A percentile compares a stretch with the other conserved stretches of the same genome.
These are phyloP conservation scores for Phrynocephalus guinanensis DNA, from an alignment of 2,797 vertebrate genomes.

Conservation along the genomic window DNA sequence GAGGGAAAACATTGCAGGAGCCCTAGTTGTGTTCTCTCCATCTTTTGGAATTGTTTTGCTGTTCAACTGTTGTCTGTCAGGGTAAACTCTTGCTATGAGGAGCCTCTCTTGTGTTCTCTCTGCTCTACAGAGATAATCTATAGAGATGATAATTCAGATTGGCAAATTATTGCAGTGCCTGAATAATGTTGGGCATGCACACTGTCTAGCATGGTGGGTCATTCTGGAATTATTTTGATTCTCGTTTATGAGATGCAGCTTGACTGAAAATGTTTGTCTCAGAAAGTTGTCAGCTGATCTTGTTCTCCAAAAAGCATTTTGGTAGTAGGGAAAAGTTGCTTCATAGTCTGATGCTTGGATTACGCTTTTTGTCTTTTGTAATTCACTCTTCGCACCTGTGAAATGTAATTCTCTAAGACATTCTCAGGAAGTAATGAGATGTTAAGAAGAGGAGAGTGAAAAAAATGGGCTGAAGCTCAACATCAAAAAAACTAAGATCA, in stretches of 20 bases:
- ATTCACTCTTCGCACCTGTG: neutral
- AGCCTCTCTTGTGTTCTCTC: neutral
- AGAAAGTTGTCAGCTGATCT: neutral
- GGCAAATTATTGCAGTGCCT: neutral
- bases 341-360: neutral
- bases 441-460: neutral
- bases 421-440: conserved; percentile 1
- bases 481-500: too few relatives aligned
- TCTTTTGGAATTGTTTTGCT: conserved; percentile 53
- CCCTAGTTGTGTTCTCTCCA: conserved; percentile 35
- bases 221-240: conserved; percentile 22
- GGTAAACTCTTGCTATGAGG: neutral
- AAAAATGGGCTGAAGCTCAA: too few relatives aligned
- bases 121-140: neutral
- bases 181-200: neutral
- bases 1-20: conserved; percentile 43
- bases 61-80: conserved; percentile 14
- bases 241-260: neutral
- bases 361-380: neutral
- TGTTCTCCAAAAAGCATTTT: neutral
- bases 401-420: neutral
- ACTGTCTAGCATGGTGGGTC: neutral
- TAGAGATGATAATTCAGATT: neutral
- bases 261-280: neutral
- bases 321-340: neutral